A percentile compares a stretch with the other conserved stretches of the same genome.
Conservation (phyloP, 2,888 invertebrate genomes). For the Baronia brevicornis region DNA sequence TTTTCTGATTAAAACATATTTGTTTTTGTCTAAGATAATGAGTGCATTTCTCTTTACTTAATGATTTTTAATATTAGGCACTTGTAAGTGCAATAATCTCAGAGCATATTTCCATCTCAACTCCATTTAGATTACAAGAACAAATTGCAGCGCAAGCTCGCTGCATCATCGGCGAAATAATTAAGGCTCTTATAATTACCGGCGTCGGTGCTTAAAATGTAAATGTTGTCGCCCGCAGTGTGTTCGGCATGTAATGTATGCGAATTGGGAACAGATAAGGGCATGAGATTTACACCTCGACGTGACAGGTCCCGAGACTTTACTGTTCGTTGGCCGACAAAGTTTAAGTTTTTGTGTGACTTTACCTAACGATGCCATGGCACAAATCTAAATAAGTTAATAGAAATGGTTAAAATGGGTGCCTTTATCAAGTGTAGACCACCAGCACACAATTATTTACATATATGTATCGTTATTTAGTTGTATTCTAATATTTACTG, state of each 20-base stretch:
- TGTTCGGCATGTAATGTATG: conserved; percentile 39
- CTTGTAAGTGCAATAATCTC: conserved; percentile 19
- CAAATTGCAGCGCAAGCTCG: conserved; percentile 60
- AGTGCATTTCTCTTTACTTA: conserved; percentile 5
- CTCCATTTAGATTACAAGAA: conserved; percentile 54
- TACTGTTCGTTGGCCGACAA: conserved; percentile 51
- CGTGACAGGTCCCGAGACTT: conserved; percentile 43
- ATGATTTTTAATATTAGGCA: conserved; percentile 11
- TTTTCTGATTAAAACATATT: too few species aligned
- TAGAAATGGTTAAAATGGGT: too few species aligned
- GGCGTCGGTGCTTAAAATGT: conserved; percentile 58
- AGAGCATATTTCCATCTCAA: conserved; percentile 33
- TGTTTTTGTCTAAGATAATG: too few species aligned
- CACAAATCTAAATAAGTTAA: too few species aligned
- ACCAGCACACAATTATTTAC: too few species aligned
- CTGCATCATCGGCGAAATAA: conserved; percentile 35
- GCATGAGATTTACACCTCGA: conserved; percentile 61
- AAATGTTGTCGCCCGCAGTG: conserved; percentile 65
- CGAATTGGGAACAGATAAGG: conserved; percentile 62
- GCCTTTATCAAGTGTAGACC: too few species aligned
- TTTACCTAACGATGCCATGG: too few species aligned
- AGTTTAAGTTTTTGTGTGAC: conserved; percentile 28
- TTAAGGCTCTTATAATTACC: conserved; percentile 59
- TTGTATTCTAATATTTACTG: too few species aligned
- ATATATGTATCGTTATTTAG: too few species aligned